Base-by-base conservation (phyloP, 2,113 vertebrate genomes). In the Heloderma charlesbogerti region DNA sequence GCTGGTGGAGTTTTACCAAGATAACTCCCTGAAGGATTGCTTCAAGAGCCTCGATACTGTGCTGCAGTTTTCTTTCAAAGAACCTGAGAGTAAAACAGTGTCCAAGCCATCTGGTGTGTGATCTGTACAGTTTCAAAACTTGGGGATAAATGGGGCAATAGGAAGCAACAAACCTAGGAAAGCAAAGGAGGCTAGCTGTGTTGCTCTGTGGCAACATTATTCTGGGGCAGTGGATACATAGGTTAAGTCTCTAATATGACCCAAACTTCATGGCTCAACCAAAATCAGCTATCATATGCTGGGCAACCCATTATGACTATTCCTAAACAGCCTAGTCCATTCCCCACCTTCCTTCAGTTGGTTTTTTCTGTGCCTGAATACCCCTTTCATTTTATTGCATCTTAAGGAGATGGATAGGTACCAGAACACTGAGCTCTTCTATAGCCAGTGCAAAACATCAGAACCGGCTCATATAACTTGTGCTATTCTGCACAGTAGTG, bases 1-100 rank as follows among this genome's bases (percentile, higher is more conserved):
- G 57, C 91, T 99, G 94, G 98, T 99, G 92, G 95, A 98, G 54
- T 98, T 98, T 96, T 99, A 99, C 95, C 98, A 98, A 95, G 94
- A 97, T 86, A 98, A 97, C 92, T 98, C 99, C 9, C 96, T 99
- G 88, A 99, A 98, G 94, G 99, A 99, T 90, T 99, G 98, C 91
- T 99, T 99, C 94, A 99, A 98, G 93, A 98, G 98, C 0, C 96
- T 99, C 74, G 99, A 99, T 94, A 98, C 98, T 3, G 95, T 95
- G 0, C 95, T 99, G 18, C 95, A 96, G 92, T 98, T 97, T n/a
- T 97, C 99, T 1, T 98, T 96, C 95, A 98, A 98, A 94, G 98
- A 99, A 6, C 98, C 98, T 0, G 98, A 99, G 94, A 97, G 97
- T 63, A 97, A 96, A 51, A 91, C 93, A 60, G 92, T 94, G 40